These are phyloP conservation scores for Streptopelia turtur DNA, from an alignment of 2,797 vertebrate genomes.

Conservation along the genomic window DNA sequence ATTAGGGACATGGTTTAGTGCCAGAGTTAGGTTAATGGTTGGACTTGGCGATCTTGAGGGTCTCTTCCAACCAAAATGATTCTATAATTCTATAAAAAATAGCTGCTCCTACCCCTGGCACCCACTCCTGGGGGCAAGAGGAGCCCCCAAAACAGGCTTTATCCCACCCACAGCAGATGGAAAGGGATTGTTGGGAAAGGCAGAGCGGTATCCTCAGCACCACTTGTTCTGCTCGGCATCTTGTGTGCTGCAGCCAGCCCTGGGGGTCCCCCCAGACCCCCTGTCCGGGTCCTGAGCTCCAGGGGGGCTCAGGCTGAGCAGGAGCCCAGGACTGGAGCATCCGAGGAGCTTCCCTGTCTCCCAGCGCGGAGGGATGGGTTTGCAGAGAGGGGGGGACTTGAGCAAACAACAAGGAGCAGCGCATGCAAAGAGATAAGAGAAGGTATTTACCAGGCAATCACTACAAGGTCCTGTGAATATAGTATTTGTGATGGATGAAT, in stretches of 20 bases:
- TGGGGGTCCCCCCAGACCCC: background rate
- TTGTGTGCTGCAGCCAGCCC: background rate
- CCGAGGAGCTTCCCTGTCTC: background rate
- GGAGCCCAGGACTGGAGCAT: accelerated
- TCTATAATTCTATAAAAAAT: background rate
- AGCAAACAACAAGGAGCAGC: conserved; percentile 1
- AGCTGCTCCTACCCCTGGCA: background rate
- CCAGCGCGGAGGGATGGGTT: background rate
- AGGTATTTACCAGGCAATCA: conserved; percentile 36
- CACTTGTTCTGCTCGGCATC: background rate
- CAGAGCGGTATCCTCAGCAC: accelerated
- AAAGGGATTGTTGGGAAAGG: background rate
- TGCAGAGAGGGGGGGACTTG: background rate
- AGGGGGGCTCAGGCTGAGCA: background rate
- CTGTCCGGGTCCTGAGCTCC: background rate
- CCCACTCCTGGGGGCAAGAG: background rate
- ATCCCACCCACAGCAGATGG: background rate
- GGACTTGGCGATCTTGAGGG: too few species aligned
- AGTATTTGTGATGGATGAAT: conserved; percentile 47
- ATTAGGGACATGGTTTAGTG: too few species aligned
- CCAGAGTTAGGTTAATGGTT: too few species aligned
- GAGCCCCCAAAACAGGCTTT: background rate
- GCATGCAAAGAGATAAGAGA: background rate
- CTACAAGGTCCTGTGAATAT: conserved; percentile 23
- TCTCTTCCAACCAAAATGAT: too few species aligned